Evolutionary conservation across 2,797 vertebrate genomes (phyloP), one percentile per base, ranked within the genome.

Genomic region (Distichodus sexfasciatus): DNA sequence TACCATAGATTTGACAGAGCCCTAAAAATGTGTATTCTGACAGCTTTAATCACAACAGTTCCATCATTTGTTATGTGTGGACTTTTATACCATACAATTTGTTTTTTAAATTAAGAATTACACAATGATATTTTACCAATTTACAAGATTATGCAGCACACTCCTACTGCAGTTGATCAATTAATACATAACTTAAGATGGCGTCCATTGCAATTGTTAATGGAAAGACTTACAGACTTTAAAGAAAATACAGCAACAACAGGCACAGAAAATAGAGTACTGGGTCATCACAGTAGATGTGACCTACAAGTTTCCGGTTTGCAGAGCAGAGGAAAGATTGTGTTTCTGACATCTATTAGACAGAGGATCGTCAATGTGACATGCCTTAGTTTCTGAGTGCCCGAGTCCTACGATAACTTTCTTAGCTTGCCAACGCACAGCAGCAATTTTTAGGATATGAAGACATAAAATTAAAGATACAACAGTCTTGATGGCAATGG

Each of bases 291-390:
- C 31, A 33, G 14, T 57, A 33, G 51, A 62, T 40, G 19, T 62
- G 40, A 17, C 36, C 64, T 19, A 44, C n/a, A 60, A 46, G 60
- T 38, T 72, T 60, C 47, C 70, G 60, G 66, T 65, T 59, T 50
- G 26, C 61, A 43, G 74, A 59, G 81, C 63, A 64, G 60, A 63
- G 41, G 62, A 77, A 55, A 79, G 86, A 87, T 81, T 82, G 79
- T 75, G 33, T 85, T 86, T 79, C 74, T 76, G 82, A 81, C 80
- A 81, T 79, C 77, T 60, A 77, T 71, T 69, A 46, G 59, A 43
- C 59, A 15, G 54, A 79, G 78, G 76, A 74, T 87, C 85, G 90
- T 90, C 75, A 72, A 90, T 88, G 89, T 91, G 90, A 92, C 90
- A 80, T 33, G 77, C 80, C 81, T 90, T 87, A 81, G 74, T 33